Base-by-base conservation (phyloP, 2,888 invertebrate species). In the Steinernema hermaphroditum region DNA sequence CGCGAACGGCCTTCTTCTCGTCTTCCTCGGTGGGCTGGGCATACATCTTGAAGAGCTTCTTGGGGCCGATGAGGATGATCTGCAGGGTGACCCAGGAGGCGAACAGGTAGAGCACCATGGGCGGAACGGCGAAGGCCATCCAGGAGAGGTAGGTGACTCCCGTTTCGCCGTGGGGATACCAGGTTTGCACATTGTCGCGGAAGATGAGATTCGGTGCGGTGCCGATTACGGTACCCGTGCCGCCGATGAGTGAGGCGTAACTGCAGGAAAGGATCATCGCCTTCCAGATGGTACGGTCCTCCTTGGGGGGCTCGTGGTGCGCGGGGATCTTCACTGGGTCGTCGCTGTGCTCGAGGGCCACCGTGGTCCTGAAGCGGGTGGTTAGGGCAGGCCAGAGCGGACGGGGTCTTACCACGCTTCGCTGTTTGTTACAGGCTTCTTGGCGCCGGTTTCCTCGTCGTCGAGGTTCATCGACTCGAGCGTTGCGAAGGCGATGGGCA, bases 401-500 rank as follows among this genome's bases (percentile, higher is more conserved):
- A 12, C 12, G 6, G 12, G 37, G 37, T 37, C 37, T 12, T 37
- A 37, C 37, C 37, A 37, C 37, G 37, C 4, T 8, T 37, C 37
- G 6, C 6, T 37, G 12, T 37, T 12, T 4, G 37, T 12, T 8
- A 12, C 6, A 37, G 12, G 12, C 4, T 4, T 12, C 4, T 4
- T 37, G 37, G 6, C 37, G 4, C 37, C 37, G 12, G 37, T 37
- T n/a, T 46, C 46, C 46, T 46, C 46, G 16, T 46, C 46, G n/a
- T 4, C 46, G 16, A 19, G 46, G n/a, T 46, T 46, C 29, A 94
- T 88, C 78, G 94, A 93, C 83, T 92, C 91, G 4, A 94, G 88
- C 1, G 94, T 93, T 32, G 93, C 94, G 78, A 93, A 92, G 24
- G 93, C 92, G 77, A 94, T 94, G 0, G 94, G 94, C 75, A 93